Evolutionary conservation across 2,113 vertebrate genomes (phyloP), one percentile per base, ranked within the genome.

Genomic region (Coturnix japonica): DNA sequence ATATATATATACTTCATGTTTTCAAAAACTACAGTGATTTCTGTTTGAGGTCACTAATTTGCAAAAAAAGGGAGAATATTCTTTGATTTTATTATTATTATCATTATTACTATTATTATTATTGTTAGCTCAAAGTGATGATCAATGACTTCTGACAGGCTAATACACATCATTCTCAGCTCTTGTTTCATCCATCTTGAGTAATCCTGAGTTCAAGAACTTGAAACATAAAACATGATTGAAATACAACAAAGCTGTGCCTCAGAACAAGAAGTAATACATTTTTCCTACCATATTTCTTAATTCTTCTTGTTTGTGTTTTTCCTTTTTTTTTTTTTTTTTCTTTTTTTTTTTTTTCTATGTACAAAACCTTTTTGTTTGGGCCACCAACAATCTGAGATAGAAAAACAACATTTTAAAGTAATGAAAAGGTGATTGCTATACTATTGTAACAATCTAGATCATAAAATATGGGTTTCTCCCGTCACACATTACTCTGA

Each of bases 1-100:
- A 15, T 0, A 41, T 41, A 41, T 41, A 41, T 41, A 41, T 0
- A n/a, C n/a, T 23, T 44, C 53, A 0, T 0, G 23, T 44, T 57
- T 43, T 70, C 28, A 77, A 63, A 63, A 63, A 63, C 2, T 8
- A 46, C 6, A 66, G 43, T 2, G 2, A 2, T 61, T 15, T 20
- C 7, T 33, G 4, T 8, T 46, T 84, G 18, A 82, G 63, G 22
- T 59, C 39, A 56, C 5, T 59, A 21, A 23, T 11, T 67, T 61
- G 4, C 26, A 74, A 56, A 51, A 51, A 44, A 49, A 20, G 7
- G 8, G 51, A 7, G 61, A 1, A 17, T 44, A 3, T 1, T 51
- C 3, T 66, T 44, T 66, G 9, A 81, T 39, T 23, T 23, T 18
- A 3, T 12, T 25, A 2, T n/a, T 23, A 14, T 15, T 47, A 7